Conservation (phyloP, 2,888 invertebrate genomes). For the Temnothorax ravouxi region DNA sequence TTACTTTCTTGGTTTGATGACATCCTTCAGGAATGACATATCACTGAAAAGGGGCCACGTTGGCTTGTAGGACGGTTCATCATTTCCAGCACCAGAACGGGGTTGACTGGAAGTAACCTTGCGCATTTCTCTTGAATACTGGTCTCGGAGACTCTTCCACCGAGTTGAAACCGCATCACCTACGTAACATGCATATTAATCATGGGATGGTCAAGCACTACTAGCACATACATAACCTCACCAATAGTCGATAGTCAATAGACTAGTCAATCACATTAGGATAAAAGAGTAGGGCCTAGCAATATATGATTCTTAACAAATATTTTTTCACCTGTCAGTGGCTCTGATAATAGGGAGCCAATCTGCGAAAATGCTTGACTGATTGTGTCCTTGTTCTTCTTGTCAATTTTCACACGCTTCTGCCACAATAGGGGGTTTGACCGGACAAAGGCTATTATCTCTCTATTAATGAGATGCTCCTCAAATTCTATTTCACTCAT, state of each 20-base stretch:
- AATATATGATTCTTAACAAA: background rate
- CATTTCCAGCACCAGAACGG: too few species aligned
- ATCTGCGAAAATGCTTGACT: slow-evolving; percentile 5
- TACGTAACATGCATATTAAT: background rate
- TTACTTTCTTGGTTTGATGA: too few species aligned
- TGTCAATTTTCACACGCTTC: background rate
- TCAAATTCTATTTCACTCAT: background rate
- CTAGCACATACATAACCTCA: background rate
- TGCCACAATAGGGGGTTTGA: background rate
- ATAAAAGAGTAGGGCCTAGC: background rate
- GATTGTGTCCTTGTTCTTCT: background rate
- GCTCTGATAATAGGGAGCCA: background rate
- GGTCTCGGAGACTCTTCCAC: too few species aligned
- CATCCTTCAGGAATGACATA: too few species aligned
- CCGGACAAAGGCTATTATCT: slow-evolving; percentile 1
- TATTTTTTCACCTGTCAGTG: slow-evolving; percentile 7
- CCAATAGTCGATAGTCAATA: background rate
- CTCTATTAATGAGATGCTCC: background rate
- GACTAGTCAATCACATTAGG: background rate
- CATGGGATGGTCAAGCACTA: background rate
- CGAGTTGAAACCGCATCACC: too few species aligned
- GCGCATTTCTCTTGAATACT: too few species aligned
- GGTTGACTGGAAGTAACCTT: too few species aligned
- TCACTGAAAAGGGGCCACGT: too few species aligned
- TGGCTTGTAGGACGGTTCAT: too few species aligned